phyloP scores from a whole-genome alignment of 2,113 vertebrate genomes.

The Laticauda laticaudata region DNA sequence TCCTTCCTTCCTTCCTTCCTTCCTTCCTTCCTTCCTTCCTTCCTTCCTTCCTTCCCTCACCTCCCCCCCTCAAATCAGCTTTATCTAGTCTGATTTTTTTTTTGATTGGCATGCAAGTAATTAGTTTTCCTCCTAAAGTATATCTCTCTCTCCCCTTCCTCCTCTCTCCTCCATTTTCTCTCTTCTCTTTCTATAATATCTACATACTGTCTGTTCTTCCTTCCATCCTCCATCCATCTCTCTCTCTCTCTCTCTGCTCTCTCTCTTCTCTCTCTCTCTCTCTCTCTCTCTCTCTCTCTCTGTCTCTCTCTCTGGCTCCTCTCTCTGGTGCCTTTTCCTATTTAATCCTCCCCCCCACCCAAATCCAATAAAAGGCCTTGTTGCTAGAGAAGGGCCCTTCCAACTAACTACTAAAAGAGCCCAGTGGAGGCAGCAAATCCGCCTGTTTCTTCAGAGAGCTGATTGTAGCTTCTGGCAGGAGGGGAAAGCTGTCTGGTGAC shows the following conservation, averaged over 20 bases:
- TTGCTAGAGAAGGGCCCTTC: not conserved
- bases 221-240: accelerated
- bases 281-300: not conserved
- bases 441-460: not conserved
- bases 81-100: too few species aligned
- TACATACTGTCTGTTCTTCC: too few species aligned
- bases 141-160: too few species aligned
- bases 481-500: slow-evolving; percentile 1
- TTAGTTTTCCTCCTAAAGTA: too few species aligned
- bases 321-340: not conserved
- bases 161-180: too few species aligned
- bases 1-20: too few species aligned
- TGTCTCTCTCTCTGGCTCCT: not conserved
- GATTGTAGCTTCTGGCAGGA: slow-evolving; percentile 10
- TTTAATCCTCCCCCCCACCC: too few species aligned
- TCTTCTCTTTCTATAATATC: too few species aligned
- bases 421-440: not conserved
- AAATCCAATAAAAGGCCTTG: not conserved
- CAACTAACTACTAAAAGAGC: not conserved
- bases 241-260: not conserved
- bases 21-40: too few species aligned
- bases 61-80: too few species aligned
- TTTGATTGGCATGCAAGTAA: too few species aligned
- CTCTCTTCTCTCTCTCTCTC: accelerated
- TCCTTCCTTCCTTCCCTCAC: too few species aligned